Evolutionary conservation across 2,113 vertebrate species (phyloP).

Genomic region (Phaetusa simplex): DNA sequence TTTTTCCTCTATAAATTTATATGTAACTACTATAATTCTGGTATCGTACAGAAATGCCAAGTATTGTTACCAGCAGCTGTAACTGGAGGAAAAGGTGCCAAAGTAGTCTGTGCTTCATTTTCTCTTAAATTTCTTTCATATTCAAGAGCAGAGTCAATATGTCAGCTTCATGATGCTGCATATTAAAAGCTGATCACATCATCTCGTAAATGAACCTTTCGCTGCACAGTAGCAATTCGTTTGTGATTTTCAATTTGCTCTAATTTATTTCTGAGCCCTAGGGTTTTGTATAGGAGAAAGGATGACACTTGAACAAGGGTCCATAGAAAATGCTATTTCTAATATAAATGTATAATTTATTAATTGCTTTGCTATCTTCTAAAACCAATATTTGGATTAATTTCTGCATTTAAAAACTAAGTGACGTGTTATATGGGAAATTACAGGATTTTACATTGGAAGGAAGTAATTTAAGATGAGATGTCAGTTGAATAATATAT

Average conservation of each 20-base stretch:
- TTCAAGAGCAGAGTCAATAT: constrained; percentile 42
- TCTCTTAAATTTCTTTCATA: constrained; percentile 24
- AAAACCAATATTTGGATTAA: constrained; percentile 47
- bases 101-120: neutral
- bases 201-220: constrained; percentile 30
- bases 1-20: neutral
- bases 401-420: neutral
- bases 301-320: neutral
- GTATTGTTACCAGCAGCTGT: neutral
- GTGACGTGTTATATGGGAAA: neutral
- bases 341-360: constrained; percentile 42
- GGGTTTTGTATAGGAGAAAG: neutral
- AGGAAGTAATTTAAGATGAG: neutral
- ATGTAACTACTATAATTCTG: neutral
- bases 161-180: constrained; percentile 49
- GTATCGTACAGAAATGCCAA: neutral
- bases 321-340: constrained; percentile 19
- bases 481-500: neutral
- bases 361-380: constrained; percentile 23
- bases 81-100: neutral
- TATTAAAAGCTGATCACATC: constrained; percentile 59
- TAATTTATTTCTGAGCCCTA: constrained; percentile 49
- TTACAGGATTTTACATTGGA: neutral
- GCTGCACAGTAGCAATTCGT: constrained; percentile 22
- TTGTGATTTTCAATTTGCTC: constrained; percentile 40